Base-by-base conservation (phyloP, 2,888 invertebrate genomes). In the Platycheirus albimanus region DNA sequence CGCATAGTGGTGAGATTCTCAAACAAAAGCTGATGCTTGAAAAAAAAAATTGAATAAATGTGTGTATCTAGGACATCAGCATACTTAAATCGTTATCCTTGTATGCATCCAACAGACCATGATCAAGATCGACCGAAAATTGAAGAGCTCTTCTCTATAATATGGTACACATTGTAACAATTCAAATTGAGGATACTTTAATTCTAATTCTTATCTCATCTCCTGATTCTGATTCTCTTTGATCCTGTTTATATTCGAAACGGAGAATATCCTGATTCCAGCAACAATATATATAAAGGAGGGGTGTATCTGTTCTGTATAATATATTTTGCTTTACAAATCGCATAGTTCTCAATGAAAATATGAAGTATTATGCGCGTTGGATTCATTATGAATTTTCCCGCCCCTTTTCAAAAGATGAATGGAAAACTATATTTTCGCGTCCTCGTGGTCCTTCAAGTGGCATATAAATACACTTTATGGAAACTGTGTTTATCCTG, bases 121-220 rank as follows among this genome's bases (percentile, higher is more conserved):
- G 72, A 78, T 79, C 79, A 19, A 79, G 79, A 79, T 79, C 61
- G 52, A 61, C 71, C 71, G 10, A 45, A 24, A 51, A 56, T 49
- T 43, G 43, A 70, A 75, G 58, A 61, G 56, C 36, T 64, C 76
- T 38, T 58, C 58, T 41, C 24, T 41, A 41, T n/a, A n/a, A n/a
- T n/a, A n/a, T n/a, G n/a, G n/a, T n/a, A 41, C 58, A 41, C 24
- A 28, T 41, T 38, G 71, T 71, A 81, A 77, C 81, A 81, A 77
- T 81, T 81, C 71, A 77, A 71, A 67, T 67, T 61, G 71, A 81
- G 61, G 77, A 81, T 81, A 81, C 81, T 81, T 81, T 81, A 81
- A 77, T 76, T 76, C 81, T 77, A 81, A 81, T 81, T 81, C 81
- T 77, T 81, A 81, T 81, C 81, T 81, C 77, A 81, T 81, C 76